A percentile compares a stretch with the other conserved stretches of the same genome.
Evolutionary conservation across 2,888 invertebrate genomes (phyloP).

Genomic region (Smittia sp.): DNA sequence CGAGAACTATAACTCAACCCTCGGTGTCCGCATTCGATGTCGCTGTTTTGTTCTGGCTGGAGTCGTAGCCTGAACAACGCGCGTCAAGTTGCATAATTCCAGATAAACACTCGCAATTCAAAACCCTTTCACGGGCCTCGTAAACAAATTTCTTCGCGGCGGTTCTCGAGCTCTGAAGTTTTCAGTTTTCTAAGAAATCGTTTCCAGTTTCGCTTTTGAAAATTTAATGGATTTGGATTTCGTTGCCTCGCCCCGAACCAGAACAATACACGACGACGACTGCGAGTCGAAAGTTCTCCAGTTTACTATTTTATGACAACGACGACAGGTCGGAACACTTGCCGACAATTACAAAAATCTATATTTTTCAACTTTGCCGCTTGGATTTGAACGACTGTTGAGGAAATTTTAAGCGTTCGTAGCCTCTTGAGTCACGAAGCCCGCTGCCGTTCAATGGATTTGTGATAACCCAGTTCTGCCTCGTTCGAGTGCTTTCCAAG

Average conservation of each 20-base stretch:
- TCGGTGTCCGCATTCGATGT: too few relatives aligned
- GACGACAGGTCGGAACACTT: slow-evolving; percentile 35
- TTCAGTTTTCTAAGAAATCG: too few relatives aligned
- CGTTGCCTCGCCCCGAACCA: too few relatives aligned
- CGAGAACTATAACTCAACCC: slow-evolving; percentile 29
- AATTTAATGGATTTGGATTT: too few relatives aligned
- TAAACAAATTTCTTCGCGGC: too few relatives aligned
- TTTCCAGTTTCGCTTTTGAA: too few relatives aligned
- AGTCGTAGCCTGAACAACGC: not conserved
- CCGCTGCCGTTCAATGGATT: slow-evolving; percentile 23
- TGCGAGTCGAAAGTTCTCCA: too few relatives aligned
- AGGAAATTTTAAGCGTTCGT: not conserved
- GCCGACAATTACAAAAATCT: slow-evolving; percentile 13
- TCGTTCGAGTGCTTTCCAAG: slow-evolving; percentile 28
- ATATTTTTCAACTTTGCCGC: slow-evolving; percentile 16
- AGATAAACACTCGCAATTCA: not conserved
- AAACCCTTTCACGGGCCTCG: not conserved
- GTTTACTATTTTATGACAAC: not conserved
- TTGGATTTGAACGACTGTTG: slow-evolving; percentile 4
- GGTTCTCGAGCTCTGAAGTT: too few relatives aligned
- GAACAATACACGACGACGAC: too few relatives aligned
- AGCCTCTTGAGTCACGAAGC: slow-evolving; percentile 23
- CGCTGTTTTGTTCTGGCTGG: too few relatives aligned
- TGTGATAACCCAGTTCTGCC: slow-evolving; percentile 28
- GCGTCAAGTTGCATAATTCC: not conserved